Percentiles rank a stretch among this genome's conserved stretches.
Conservation (phyloP, 2,113 vertebrate species). For the Seriola dumerili region DNA sequence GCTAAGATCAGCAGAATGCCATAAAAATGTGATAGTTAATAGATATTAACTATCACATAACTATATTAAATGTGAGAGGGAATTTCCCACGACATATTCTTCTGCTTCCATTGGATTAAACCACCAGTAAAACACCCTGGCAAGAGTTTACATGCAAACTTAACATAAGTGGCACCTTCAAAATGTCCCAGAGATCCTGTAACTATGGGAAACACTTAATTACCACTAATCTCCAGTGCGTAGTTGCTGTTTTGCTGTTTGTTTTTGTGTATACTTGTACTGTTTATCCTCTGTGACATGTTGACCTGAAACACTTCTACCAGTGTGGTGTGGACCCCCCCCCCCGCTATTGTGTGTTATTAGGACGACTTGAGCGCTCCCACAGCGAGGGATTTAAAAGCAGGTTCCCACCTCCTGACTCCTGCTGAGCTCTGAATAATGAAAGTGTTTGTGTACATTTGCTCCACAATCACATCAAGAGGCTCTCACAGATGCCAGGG, state of each 20-base stretch:
- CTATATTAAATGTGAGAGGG: too few species aligned
- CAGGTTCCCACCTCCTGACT: conserved; percentile 5
- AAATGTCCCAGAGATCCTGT: neutral
- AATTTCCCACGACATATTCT: too few species aligned
- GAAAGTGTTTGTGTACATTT: conserved; percentile 23
- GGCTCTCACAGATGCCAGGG: neutral
- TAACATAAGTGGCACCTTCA: neutral
- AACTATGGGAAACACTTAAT: conserved; percentile 18
- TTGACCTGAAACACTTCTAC: neutral
- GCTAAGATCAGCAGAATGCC: too few species aligned
- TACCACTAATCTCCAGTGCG: neutral
- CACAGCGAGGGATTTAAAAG: conserved; percentile 19
- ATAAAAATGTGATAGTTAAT: too few species aligned
- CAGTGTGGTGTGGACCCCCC: neutral
- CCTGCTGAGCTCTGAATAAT: conserved; percentile 37
- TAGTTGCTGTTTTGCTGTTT: neutral
- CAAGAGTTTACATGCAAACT: neutral
- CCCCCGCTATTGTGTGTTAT: neutral
- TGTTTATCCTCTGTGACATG: neutral
- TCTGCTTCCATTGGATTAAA: neutral
- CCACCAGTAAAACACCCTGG: neutral
- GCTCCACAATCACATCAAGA: neutral
- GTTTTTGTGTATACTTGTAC: neutral
- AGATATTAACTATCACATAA: too few species aligned
- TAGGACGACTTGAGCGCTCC: conserved; percentile 1